Base-by-base conservation (phyloP, 2,797 vertebrate genomes). In the Melanogrammus aeglefinus region DNA sequence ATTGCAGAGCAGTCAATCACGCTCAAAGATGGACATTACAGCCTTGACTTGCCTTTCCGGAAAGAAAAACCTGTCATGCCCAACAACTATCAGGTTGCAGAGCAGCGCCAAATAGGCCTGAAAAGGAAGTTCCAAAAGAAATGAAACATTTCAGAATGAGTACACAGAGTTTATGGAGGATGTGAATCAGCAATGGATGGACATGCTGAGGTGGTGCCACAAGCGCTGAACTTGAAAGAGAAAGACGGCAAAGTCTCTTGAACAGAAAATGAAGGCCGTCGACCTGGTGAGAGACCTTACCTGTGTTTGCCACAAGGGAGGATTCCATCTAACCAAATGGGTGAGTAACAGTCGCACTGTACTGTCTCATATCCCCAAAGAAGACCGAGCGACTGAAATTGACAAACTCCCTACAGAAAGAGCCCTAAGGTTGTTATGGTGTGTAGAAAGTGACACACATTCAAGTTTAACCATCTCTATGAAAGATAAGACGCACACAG, bases 21-120 rank as follows among this genome's bases (percentile, higher is more conserved):
- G 5, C 77, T 76, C 13, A 2, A 29, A 4, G 57, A 77, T 16
- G 35, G 63, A 2, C 72, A 76, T 47, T 82, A 75, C 35, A 69
- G 31, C 66, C 33, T 79, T 14, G 72, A 70, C 2, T 18, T 82
- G 2, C 75, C 75, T 7, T 79, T 77, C 14, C 79, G 33, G 24
- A 77, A 51, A 1, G 12, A 72, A 0, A 38, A 21, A 16, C 14
- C 2, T 33, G 5, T 36, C 8, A 0, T 79, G 31, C 73, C 78
- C 0, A 79, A 83, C 16, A 83, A 76, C 16, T 16, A 70, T 4
- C 27, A n/a, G n/a, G n/a, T 81, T 21, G 82, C n/a, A 1, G 66
- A 72, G 1, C 81, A 77, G 21, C 35, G 75, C 9, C 1, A 74
- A 2, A 12, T 24, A 8, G 57, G 51, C 12, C 12, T 74, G 36